Base-by-base conservation (phyloP, 2,888 invertebrate genomes). In the Nymphalis urticae region DNA sequence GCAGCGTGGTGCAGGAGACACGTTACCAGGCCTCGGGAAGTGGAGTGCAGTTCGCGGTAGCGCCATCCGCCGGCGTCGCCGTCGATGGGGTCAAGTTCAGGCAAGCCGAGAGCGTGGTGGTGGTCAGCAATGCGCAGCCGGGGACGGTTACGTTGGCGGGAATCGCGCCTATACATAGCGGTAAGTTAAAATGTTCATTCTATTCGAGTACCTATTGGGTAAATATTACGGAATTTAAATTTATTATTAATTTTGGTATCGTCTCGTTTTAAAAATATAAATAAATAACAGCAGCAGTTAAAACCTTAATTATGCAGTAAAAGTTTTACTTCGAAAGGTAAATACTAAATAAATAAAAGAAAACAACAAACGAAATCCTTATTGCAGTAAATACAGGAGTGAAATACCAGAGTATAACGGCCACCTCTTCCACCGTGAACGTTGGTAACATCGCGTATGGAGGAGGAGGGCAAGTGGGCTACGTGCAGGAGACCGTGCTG, bases 21-120 rank as follows among this genome's bases (percentile, higher is more conserved):
- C 82, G 91, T 9, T 90, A 92, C 81, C 90, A 90, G 77, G 76
- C 83, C 32, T 72, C 81, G 8, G 75, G 80, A n/a, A 82, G 81
- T 48, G 83, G 84, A 65, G 84, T 90, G 73, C 92, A 91, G 82
- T 89, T 90, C 73, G 87, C 86, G 3, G 85, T 87, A 73, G 82
- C 85, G 6, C 87, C 89, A 42, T 78, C 76, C 13, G 72, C 82
- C 1, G 81, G 83, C 21, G 77, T 80, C 10, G 76, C 84, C 9
- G 85, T 88, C 75, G 94, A 88, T 59, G 92, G 95, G 70, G 93
- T 94, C 76, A 95, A 95, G 90, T 95, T 94, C 84, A 88, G 95
- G 2, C 93, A 92, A 79, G 90, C 91, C 0, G 93, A 93, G 76
- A 92, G 93, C 75, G 88, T 93, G 64, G 93, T 93, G 69, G 90